Percentiles rank a stretch among this genome's conserved stretches.
These are phyloP conservation scores for Lerema accius DNA, from an alignment of 1,140 invertebrate species.

Conservation along the genomic window DNA sequence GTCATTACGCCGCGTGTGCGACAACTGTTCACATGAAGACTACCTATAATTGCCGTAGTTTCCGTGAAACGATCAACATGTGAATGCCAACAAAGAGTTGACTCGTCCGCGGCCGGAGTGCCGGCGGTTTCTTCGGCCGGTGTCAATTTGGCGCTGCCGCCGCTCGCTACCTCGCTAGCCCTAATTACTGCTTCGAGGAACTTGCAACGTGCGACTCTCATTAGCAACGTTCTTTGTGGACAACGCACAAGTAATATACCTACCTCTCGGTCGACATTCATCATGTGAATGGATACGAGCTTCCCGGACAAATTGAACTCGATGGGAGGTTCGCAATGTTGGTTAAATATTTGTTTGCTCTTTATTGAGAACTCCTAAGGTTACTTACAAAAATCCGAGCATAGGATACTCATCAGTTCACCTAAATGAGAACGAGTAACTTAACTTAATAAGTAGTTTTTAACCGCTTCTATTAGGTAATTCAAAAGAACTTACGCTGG, in stretches of 20 bases:
- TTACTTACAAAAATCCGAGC: no score
- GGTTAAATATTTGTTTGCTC: background rate
- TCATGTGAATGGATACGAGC: constrained; percentile 22
- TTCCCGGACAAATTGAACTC: constrained; percentile 11
- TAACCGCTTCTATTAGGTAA: no score
- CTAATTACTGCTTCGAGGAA: constrained; percentile 57
- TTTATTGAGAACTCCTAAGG: no score
- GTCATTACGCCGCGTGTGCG: constrained; percentile 49
- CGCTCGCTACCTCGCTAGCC: constrained; percentile 39
- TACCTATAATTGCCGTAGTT: constrained; percentile 57
- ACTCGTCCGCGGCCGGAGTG: constrained; percentile 26
- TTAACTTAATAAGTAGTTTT: no score
- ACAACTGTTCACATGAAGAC: constrained; percentile 58
- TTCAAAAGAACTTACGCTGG: no score
- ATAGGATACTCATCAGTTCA: no score
- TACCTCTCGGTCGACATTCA: constrained; percentile 18
- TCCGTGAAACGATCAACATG: constrained; percentile 61
- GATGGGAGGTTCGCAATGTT: background rate
- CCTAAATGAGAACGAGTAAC: no score
- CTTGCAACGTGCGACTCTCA: constrained; percentile 44
- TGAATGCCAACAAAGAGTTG: constrained; percentile 46
- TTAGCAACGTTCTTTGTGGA: constrained; percentile 46
- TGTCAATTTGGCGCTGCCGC: constrained; percentile 52
- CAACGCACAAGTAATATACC: constrained; percentile 26
- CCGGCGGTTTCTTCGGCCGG: constrained; percentile 40